Conservation (phyloP, 1,140 invertebrate genomes). For the Onthophagus taurus region DNA sequence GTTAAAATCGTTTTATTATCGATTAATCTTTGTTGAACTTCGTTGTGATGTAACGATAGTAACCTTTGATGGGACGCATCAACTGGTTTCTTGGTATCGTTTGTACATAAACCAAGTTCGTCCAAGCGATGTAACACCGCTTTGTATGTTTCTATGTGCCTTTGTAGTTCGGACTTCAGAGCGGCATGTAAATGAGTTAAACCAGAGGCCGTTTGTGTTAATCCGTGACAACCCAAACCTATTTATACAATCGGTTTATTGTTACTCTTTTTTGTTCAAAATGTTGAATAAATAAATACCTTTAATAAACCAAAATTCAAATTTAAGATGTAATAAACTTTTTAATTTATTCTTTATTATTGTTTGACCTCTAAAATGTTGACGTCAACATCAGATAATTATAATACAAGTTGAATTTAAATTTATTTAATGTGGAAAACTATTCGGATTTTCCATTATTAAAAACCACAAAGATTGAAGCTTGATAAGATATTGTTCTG, state of each 20-base stretch:
- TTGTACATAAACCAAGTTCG: slow-evolving; percentile 56
- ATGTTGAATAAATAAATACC: not conserved
- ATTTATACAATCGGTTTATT: too few species aligned
- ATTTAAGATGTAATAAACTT: too few species aligned
- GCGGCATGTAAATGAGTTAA: slow-evolving; percentile 58
- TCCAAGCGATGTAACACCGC: slow-evolving; percentile 79
- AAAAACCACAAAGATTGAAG: too few species aligned
- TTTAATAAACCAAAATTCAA: not conserved
- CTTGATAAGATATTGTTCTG: too few species aligned
- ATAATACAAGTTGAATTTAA: too few species aligned
- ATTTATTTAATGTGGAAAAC: too few species aligned
- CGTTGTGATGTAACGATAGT: slow-evolving; percentile 67
- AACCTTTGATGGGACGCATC: slow-evolving; percentile 83
- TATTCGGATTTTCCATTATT: too few species aligned
- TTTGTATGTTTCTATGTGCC: slow-evolving; percentile 78
- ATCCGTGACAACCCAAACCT: slow-evolving; percentile 78
- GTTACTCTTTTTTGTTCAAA: too few species aligned
- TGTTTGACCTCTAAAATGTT: too few species aligned
- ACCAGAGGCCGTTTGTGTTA: slow-evolving; percentile 52
- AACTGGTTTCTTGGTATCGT: slow-evolving; percentile 69
- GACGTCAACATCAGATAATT: too few species aligned
- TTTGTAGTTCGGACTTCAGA: slow-evolving; percentile 72
- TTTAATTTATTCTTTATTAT: too few species aligned
- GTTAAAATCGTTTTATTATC: slow-evolving; percentile 86
- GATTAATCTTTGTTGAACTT: slow-evolving; percentile 79